phyloP scores from a whole-genome alignment of 2,797 vertebrate species.

The Danionella dracula region DNA sequence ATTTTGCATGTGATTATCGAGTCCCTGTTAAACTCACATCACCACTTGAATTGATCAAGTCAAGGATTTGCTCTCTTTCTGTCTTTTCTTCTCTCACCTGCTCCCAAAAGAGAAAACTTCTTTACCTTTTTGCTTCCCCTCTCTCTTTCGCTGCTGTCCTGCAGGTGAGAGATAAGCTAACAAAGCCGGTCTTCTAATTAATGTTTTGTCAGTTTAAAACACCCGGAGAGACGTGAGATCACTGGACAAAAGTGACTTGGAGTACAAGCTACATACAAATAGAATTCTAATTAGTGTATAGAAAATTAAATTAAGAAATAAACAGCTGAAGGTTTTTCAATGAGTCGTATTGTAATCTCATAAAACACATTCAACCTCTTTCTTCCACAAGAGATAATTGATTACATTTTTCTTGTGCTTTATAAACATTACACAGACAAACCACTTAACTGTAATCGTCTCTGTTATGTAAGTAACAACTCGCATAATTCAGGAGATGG shows the following conservation, averaged over 20 bases:
- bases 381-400: slow-evolving; percentile 47
- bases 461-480: slow-evolving; percentile 19
- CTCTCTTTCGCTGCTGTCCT: slow-evolving; percentile 26
- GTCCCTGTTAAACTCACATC: background rate
- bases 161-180: slow-evolving; percentile 47
- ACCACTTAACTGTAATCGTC: slow-evolving; percentile 43
- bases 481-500: slow-evolving; percentile 1
- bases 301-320: slow-evolving; percentile 57
- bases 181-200: slow-evolving; percentile 48
- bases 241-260: slow-evolving; percentile 23
- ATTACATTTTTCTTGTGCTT: slow-evolving; percentile 13
- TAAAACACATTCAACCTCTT: slow-evolving; percentile 45
- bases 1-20: background rate
- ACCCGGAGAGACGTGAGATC: slow-evolving; percentile 43
- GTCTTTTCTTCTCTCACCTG: background rate
- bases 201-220: slow-evolving; percentile 49
- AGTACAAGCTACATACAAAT: slow-evolving; percentile 29
- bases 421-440: slow-evolving; percentile 37
- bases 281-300: slow-evolving; percentile 53
- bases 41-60: background rate
- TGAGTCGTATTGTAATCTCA: slow-evolving; percentile 29
- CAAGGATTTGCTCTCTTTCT: background rate
- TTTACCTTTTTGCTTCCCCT: background rate
- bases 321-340: slow-evolving; percentile 47
- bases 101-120: background rate